Conservation (phyloP, 92 coral and sea anemone species). For the Bergia sp. region DNA sequence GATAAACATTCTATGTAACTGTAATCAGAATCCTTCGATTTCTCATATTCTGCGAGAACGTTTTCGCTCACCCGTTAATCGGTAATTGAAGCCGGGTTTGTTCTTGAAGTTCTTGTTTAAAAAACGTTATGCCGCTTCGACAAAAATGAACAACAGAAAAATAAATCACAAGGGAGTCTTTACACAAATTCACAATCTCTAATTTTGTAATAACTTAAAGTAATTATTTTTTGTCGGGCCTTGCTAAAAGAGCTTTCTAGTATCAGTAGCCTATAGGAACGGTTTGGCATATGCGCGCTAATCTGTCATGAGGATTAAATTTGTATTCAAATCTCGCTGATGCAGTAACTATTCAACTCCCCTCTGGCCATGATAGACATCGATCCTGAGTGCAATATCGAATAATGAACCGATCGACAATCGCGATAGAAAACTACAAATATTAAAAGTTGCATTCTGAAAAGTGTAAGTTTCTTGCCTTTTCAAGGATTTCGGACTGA, state of each 20-base stretch:
- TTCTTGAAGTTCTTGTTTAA: no score
- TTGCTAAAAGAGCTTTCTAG: neutral
- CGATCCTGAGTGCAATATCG: neutral
- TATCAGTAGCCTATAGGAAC: neutral
- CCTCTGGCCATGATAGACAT: neutral
- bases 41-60: neutral
- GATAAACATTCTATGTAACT: neutral
- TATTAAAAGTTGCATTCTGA: neutral
- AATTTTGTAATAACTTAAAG: neutral
- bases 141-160: neutral
- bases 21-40: no score
- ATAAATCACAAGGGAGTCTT: no score
- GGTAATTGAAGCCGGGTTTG: neutral
- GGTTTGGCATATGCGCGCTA: neutral
- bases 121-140: no score
- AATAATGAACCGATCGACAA: neutral
- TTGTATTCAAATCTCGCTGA: no score
- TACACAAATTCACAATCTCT: neutral
- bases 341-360: neutral
- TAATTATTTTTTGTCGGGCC: neutral
- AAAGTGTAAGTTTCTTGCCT: neutral
- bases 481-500: neutral
- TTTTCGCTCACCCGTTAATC: neutral
- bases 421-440: neutral
- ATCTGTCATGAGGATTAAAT: neutral